These are phyloP conservation scores for Mactromeris polynyma DNA, from an alignment of 2,888 invertebrate species.

Conservation along the genomic window DNA sequence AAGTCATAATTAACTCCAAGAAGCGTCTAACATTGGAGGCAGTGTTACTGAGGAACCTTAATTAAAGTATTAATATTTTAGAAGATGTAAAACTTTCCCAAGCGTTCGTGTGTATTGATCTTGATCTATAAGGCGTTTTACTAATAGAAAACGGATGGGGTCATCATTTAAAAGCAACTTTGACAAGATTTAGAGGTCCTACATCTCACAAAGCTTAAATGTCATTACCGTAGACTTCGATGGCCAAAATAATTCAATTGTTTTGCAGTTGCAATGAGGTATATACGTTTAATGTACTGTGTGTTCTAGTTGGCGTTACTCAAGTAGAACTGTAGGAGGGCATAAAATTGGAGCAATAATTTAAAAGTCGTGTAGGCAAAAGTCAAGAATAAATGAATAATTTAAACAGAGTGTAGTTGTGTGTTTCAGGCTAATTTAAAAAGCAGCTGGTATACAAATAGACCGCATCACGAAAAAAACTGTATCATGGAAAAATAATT, in stretches of 20 bases:
- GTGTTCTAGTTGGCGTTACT: background rate
- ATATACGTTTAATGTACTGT: background rate
- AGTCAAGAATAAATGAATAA: background rate
- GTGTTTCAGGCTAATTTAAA: background rate
- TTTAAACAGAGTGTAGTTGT: background rate
- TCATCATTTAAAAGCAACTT: background rate
- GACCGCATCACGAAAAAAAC: background rate
- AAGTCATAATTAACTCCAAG: background rate
- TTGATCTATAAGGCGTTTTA: background rate
- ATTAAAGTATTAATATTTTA: conserved; percentile 41
- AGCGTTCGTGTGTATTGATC: background rate
- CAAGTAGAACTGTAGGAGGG: background rate
- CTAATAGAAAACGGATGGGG: background rate
- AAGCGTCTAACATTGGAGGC: conserved; percentile 1
- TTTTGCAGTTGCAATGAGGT: background rate
- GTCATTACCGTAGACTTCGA: background rate
- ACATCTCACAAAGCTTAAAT: background rate
- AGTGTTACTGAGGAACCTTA: background rate
- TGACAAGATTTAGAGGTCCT: background rate
- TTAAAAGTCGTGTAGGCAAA: background rate
- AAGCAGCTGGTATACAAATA: background rate
- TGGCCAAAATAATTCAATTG: background rate
- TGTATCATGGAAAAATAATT: background rate
- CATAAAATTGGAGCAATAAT: conserved; percentile 5
- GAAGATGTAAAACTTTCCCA: conserved; percentile 10